Percentiles rank a stretch among this genome's conserved stretches.
Conservation (phyloP, 2,888 invertebrate species). For the Meiosimyza platycephala region DNA sequence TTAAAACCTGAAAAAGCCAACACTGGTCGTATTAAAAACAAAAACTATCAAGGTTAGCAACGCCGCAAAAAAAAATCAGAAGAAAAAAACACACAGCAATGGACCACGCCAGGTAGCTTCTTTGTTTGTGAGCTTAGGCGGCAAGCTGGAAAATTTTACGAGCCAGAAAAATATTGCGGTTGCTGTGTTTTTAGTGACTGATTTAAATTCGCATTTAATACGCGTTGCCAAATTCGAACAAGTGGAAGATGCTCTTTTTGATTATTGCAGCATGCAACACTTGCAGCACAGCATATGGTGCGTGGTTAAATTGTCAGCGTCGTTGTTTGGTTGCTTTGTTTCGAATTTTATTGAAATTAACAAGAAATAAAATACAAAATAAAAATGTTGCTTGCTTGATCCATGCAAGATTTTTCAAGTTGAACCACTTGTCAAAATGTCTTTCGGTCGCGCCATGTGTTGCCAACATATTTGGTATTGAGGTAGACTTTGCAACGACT, state of each 20-base stretch:
- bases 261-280: neutral
- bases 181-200: too few relatives aligned
- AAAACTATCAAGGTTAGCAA: conserved; percentile 16
- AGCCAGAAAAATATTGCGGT: too few relatives aligned
- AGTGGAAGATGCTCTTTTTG: conserved; percentile 1
- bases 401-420: conserved; percentile 22
- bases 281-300: conserved; percentile 12
- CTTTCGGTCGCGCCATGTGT: neutral
- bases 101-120: too few relatives aligned
- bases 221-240: neutral
- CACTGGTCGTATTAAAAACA: conserved; percentile 3
- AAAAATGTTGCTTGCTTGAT: neutral
- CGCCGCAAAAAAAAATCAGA: neutral
- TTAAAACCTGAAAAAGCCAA: neutral
- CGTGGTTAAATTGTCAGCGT: neutral
- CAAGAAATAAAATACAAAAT: neutral
- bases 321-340: neutral
- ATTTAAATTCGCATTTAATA: too few relatives aligned
- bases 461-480: conserved; percentile 18
- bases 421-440: conserved; percentile 29
- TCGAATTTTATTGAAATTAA: neutral
- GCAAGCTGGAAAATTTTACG: too few relatives aligned
- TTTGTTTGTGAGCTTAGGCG: too few relatives aligned
- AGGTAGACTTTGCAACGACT: neutral
- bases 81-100: neutral